phyloP scores from a whole-genome alignment of 2,888 invertebrate genomes.

The Formica aserva region DNA sequence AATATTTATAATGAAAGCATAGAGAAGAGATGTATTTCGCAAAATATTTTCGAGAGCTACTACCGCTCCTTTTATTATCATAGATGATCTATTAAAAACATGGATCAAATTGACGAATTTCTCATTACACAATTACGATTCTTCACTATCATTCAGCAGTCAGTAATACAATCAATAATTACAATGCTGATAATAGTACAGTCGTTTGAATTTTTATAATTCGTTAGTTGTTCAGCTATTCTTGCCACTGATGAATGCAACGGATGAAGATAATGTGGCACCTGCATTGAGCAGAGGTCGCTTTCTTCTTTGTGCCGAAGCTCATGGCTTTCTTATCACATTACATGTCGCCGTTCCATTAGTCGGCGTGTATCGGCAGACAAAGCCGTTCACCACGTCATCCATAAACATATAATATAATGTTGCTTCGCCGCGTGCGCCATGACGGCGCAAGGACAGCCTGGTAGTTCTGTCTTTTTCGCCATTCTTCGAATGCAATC shows the following conservation, averaged over 20 bases:
- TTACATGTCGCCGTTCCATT: conserved; percentile 29
- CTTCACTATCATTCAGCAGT: neutral
- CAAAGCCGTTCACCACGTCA: conserved; percentile 45
- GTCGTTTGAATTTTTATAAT: conserved; percentile 16
- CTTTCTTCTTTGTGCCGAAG: conserved; percentile 35
- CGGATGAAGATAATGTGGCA: neutral
- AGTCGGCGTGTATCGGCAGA: neutral
- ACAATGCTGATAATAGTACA: neutral
- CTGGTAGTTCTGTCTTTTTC: conserved; percentile 19
- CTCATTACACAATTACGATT: neutral
- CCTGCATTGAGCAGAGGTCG: conserved; percentile 13
- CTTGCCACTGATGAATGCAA: conserved; percentile 19
- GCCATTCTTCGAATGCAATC: neutral
- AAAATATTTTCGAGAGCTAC: neutral
- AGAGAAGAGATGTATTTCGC: neutral
- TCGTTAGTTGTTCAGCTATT: neutral
- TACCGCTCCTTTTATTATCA: neutral
- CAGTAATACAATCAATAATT: neutral
- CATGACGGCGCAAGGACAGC: conserved; percentile 41
- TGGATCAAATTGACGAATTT: neutral
- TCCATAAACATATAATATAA: conserved; percentile 49
- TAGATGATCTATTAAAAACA: neutral
- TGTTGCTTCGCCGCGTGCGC: conserved; percentile 7
- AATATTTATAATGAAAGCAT: neutral
- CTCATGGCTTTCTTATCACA: conserved; percentile 35